Base-by-base conservation (phyloP, 2,888 invertebrate species). In the Idaea aversata region DNA sequence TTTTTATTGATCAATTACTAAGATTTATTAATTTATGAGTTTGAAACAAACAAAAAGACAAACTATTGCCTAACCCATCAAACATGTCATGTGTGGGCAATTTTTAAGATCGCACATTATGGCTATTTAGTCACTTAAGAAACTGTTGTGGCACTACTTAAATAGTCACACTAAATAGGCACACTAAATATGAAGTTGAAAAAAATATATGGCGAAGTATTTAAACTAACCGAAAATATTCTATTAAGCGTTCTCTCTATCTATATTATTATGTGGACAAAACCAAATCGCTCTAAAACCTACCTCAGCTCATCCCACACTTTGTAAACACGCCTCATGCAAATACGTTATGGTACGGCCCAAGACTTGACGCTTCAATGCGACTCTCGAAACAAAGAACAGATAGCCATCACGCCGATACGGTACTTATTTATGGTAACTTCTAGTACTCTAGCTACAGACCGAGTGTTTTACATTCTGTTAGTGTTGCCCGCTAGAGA, bases 401-500 rank as follows among this genome's bases (percentile, higher is more conserved):
- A 4, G 64, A 64, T 64, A 64, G 63, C 64, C 61, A 64, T 64
- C 60, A 25, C n/a, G 35, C 61, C 59, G 61, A 64, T 34, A 63
- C 57, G 61, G 60, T 60, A 35, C 61, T 57, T 57, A 64, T 64
- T 61, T 57, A 64, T 61, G 61, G 61, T 13, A 47, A 47, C 47
- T 47, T 47, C 47, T 47, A 47, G 47, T 47, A 47, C 47, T 47
- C 7, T 47, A 47, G 10, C 13, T 47, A 61, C 57, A 15, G 15
- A 35, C 35, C 25, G 7, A 15, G n/a, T 34, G 16, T 57, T 13
- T 16, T 16, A 62, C 16, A 16, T 57, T 47, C n/a, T 5, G 34
- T 57, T 35, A 58, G 25, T 25, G 3, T 13, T 15, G 5, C 6
- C 57, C 7, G 58, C 10, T 36, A 7, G 36, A 36, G 47, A 47